Evolutionary conservation across 92 coral and sea anemone genomes (phyloP), one percentile per base, ranked within the genome.

Genomic region (Porites lobata): DNA sequence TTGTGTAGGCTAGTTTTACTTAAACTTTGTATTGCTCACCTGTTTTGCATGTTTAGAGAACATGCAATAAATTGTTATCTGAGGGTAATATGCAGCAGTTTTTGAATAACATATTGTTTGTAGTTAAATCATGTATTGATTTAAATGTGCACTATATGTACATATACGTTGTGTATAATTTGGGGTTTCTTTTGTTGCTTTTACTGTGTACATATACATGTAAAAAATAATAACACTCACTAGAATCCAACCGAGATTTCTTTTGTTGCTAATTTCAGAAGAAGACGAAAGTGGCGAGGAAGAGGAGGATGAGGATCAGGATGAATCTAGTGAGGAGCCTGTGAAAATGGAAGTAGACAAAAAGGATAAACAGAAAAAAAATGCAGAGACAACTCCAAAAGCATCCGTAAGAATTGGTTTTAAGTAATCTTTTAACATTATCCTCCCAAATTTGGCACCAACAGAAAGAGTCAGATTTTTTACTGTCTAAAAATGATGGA

Each of bases 241-340:
- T 38, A 38, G 47, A 38, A 38, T 38, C 47, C 47, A 38, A 38
- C 47, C 6, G 47, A 38, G 47, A 38, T 38, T 38, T 38, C 6
- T 38, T 38, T 38, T 38, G 47, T 38, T 38, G 47, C 47, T 38
- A 69, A 6, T 69, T 56, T 56, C 83, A 29, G 88, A 69, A 9
- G 91, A 79, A 15, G 92, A 85, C 6, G 89, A 89, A 4, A 67
- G 76, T 20, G 92, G 83, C 12, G 89, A 83, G 2, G 89, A 82
- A 20, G 85, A 65, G 1, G 93, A 89, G 0, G 87, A 79, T 0
- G 91, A 89, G 24, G 95, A 78, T 18, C 84, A 69, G 58, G 93
- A 76, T 9, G 89, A 89, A 9, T 75, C 85, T 1, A 89, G 83
- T 24, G 92, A 92, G 13, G 92, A 88, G 22, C 4, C 86, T 1